A percentile compares a stretch with the other conserved stretches of the same genome.
Conservation (phyloP, 2,797 vertebrate genomes). For the Coracias cyanogaster region DNA sequence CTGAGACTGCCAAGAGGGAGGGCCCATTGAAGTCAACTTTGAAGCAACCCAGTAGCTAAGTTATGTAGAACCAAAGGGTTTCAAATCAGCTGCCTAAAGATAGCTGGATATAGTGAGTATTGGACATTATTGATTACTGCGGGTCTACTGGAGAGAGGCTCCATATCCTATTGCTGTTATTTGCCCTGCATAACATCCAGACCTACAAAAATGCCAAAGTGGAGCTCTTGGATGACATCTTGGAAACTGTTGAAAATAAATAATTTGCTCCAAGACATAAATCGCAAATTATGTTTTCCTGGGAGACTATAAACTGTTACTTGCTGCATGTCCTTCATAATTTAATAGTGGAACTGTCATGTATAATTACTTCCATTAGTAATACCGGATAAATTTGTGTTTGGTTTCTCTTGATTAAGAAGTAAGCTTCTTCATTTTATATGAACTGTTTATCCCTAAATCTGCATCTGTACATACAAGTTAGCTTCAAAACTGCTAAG, state of each 20-base stretch:
- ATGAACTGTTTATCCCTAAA: conserved; percentile 11
- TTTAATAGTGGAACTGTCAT: conserved; percentile 41
- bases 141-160: not conserved
- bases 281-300: conserved; percentile 31
- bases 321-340: conserved; percentile 8
- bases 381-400: conserved; percentile 54
- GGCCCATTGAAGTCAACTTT: not conserved
- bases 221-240: not conserved
- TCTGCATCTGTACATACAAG: not conserved
- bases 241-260: not conserved
- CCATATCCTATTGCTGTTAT: not conserved
- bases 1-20: not conserved
- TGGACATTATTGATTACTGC: not conserved
- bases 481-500: not conserved
- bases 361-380: conserved; percentile 54
- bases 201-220: not conserved
- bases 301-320: conserved; percentile 27
- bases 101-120: not conserved
- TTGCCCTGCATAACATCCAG: not conserved
- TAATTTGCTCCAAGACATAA: conserved; percentile 33
- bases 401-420: conserved; percentile 64
- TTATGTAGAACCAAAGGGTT: not conserved
- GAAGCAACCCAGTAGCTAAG: not conserved
- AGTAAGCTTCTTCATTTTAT: conserved; percentile 50
- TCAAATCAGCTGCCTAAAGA: not conserved